Percentiles rank a stretch among this genome's conserved stretches.
phyloP scores from a whole-genome alignment of 1,140 invertebrate species.

The Agrilus planipennis region DNA sequence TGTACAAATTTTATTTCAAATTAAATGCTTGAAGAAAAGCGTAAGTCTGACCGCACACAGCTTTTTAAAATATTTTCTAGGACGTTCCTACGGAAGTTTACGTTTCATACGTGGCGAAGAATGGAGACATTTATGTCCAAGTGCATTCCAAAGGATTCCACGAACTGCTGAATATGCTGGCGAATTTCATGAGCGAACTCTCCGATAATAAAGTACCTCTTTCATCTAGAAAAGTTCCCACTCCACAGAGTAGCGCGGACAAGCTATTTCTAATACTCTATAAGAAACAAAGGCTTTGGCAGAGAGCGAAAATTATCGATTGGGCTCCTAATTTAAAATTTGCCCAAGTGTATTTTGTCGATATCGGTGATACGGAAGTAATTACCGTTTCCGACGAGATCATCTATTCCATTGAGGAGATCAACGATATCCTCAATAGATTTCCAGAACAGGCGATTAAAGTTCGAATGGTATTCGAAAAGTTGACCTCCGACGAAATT shows the following conservation, averaged over 20 bases:
- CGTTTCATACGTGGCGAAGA: conserved; percentile 32
- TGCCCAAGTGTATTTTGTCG: conserved; percentile 34
- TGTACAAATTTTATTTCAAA: too few relatives aligned
- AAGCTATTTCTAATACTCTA: conserved; percentile 33
- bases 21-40: too few relatives aligned
- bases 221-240: conserved; percentile 9
- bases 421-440: conserved; percentile 28
- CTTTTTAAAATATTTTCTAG: conserved; percentile 20
- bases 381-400: conserved; percentile 22
- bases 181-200: conserved; percentile 20
- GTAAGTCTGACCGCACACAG: too few relatives aligned
- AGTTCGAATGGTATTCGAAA: conserved; percentile 35
- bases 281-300: conserved; percentile 27
- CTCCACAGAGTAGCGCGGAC: conserved; percentile 13
- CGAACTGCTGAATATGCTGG: conserved; percentile 27
- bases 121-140: conserved; percentile 38
- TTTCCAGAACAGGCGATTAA: conserved; percentile 38
- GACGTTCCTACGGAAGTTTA: conserved; percentile 31
- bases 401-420: conserved; percentile 30
- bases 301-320: conserved; percentile 25
- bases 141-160: conserved; percentile 31
- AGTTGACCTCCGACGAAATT: conserved; percentile 35
- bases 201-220: conserved; percentile 19
- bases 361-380: conserved; percentile 33
- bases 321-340: conserved; percentile 18